These are phyloP conservation scores for Cosmia pyralina DNA, from an alignment of 2,888 invertebrate species.

Conservation along the genomic window DNA sequence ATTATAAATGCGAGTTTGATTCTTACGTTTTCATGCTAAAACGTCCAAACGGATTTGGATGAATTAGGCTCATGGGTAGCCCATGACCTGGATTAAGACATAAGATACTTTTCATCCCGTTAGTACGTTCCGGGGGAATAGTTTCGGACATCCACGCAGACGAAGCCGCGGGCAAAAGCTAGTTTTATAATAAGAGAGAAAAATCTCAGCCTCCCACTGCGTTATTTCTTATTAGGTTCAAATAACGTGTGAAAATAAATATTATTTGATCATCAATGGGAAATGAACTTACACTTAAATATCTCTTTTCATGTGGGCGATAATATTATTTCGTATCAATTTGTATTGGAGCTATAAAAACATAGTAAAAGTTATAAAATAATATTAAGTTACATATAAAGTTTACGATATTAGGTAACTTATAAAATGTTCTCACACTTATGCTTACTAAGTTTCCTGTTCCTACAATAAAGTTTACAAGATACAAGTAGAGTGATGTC, in stretches of 20 bases:
- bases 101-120: too few relatives aligned
- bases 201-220: slow-evolving; percentile 29
- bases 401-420: slow-evolving; percentile 1
- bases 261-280: slow-evolving; percentile 31
- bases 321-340: slow-evolving; percentile 14
- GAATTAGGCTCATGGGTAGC: too few relatives aligned
- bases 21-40: too few relatives aligned
- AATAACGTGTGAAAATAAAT: slow-evolving; percentile 51
- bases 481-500: neutral
- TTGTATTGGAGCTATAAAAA: slow-evolving; percentile 46
- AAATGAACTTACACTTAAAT: slow-evolving; percentile 14
- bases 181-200: too few relatives aligned
- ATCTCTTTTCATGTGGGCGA: slow-evolving; percentile 18
- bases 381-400: slow-evolving; percentile 27
- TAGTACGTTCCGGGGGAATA: too few relatives aligned
- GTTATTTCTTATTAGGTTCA: slow-evolving; percentile 9
- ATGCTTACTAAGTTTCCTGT: neutral
- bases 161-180: too few relatives aligned
- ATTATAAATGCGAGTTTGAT: too few relatives aligned
- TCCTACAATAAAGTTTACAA: slow-evolving; percentile 4
- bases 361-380: slow-evolving; percentile 42
- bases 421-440: slow-evolving; percentile 31
- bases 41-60: too few relatives aligned
- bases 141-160: too few relatives aligned
- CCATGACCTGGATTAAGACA: too few relatives aligned